These are phyloP conservation scores for Aleadryas rufinucha DNA, from an alignment of 2,113 vertebrate species.

Conservation along the genomic window DNA sequence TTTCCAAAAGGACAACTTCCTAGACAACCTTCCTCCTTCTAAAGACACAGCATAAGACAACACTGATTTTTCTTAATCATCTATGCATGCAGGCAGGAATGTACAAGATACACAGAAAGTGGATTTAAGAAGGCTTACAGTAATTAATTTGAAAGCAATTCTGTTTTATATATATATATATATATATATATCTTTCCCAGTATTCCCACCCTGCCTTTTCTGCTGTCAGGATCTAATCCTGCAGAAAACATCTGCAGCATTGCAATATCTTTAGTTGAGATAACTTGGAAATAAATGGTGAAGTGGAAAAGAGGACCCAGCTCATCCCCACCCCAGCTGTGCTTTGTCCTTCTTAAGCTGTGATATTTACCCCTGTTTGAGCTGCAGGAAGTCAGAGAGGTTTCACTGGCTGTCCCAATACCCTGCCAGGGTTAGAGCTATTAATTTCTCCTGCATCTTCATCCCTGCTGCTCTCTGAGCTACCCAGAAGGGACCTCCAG, in stretches of 20 bases:
- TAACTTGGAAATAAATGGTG: neutral
- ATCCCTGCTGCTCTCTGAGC: no score
- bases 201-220: neutral
- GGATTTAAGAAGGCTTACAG: neutral
- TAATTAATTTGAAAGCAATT: neutral
- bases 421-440: neutral
- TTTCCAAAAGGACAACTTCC: neutral
- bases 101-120: neutral
- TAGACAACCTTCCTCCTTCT: fast-evolving
- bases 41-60: neutral
- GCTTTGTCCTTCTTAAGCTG: neutral
- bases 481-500: neutral
- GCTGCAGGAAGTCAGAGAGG: neutral
- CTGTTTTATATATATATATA: neutral
- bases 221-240: neutral
- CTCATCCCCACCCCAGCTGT: neutral
- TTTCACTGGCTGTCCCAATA: neutral
- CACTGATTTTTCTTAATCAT: neutral
- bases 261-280: neutral
- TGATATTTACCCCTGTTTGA: neutral
- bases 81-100: neutral
- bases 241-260: neutral
- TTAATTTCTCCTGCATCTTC: neutral
- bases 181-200: neutral
- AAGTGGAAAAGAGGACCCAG: neutral